Evolutionary conservation across 2,113 vertebrate species (phyloP).

Genomic region (Podilymbus podiceps): DNA sequence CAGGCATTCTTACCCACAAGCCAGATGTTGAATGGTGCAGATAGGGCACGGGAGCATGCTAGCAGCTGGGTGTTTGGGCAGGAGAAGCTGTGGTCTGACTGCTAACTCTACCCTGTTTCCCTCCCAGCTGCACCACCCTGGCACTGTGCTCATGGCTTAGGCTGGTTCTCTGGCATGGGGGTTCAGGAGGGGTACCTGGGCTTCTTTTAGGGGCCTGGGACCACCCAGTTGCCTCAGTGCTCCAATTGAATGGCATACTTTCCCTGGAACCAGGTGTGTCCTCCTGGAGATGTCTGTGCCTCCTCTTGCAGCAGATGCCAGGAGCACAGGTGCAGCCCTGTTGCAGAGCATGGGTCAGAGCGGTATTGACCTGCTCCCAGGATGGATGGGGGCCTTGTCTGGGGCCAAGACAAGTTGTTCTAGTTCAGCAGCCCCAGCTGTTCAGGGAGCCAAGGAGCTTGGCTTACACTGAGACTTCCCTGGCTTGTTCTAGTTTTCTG

Average conservation of each 20-base stretch:
- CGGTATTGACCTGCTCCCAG: rapidly evolving
- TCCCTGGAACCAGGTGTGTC: rapidly evolving
- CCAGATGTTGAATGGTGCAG: not conserved
- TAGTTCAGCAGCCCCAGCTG: not conserved
- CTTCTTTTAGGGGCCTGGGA: not conserved
- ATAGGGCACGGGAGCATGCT: too few species aligned
- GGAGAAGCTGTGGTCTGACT: not conserved
- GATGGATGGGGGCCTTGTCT: not conserved
- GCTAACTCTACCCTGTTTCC: not conserved
- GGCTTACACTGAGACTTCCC: not conserved
- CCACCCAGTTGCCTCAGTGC: not conserved
- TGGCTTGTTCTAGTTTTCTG: not conserved
- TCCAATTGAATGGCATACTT: not conserved
- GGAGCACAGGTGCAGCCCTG: rapidly evolving
- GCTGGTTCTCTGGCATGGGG: not conserved
- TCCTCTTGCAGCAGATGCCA: not conserved
- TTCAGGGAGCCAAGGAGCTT: not conserved
- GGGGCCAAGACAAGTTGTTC: not conserved
- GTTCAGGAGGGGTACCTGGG: not conserved
- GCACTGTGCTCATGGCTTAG: not conserved
- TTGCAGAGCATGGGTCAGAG: not conserved
- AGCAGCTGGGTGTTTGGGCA: not conserved
- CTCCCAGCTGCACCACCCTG: not conserved
- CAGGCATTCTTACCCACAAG: not conserved
- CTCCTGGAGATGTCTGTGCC: rapidly evolving